phyloP scores from a whole-genome alignment of 2,888 invertebrate genomes.

The Congeria kusceri region DNA sequence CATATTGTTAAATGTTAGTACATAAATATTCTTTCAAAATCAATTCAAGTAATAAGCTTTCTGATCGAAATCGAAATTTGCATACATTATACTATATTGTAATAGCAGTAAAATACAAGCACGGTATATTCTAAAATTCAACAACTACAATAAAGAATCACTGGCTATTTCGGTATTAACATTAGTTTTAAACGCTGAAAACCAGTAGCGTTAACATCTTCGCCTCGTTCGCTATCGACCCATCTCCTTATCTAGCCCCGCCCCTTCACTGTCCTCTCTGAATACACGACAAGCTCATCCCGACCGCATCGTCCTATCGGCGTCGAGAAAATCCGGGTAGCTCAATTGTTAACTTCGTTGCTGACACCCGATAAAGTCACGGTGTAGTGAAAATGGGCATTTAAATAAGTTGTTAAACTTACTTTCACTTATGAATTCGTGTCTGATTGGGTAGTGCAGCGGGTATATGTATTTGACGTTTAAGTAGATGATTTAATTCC shows the following conservation, averaged over 20 bases:
- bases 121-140: no score
- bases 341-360: constrained; percentile 6
- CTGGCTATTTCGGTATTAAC: no score
- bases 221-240: no score
- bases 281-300: constrained; percentile 21
- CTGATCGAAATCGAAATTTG: no score
- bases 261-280: constrained; percentile 20
- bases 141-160: no score
- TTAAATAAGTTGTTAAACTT: constrained; percentile 32
- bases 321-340: constrained; percentile 27
- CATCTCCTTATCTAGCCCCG: neutral
- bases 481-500: constrained; percentile 34
- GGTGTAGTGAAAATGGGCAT: constrained; percentile 38
- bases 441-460: constrained; percentile 35
- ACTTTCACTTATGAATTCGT: constrained; percentile 35
- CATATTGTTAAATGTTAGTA: no score
- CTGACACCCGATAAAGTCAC: constrained; percentile 35
- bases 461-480: constrained; percentile 40
- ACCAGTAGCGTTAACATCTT: no score
- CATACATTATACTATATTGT: no score
- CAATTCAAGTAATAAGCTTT: no score
- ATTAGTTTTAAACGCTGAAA: no score
- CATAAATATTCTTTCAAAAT: no score
- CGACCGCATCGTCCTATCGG: constrained; percentile 25
- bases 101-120: no score